phyloP scores from a whole-genome alignment of 2,888 invertebrate genomes.

The Perizoma affinitatum region DNA sequence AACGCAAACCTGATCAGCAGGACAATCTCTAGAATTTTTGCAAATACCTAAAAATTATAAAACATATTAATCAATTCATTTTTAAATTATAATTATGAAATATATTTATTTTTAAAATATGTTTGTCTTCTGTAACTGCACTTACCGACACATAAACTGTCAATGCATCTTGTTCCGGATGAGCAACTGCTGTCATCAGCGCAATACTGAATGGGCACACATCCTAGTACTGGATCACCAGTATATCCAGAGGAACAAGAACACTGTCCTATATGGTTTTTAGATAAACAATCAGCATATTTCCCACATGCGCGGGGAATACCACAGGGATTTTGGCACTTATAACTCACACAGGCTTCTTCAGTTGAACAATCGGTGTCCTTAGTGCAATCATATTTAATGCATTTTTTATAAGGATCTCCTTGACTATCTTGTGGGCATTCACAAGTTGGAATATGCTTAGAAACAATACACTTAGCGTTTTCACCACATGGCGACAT shows the following conservation, averaged over 20 bases:
- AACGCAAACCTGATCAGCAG: constrained; percentile 93
- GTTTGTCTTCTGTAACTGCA: constrained; percentile 32
- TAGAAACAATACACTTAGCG: constrained; percentile 88
- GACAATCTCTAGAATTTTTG: constrained; percentile 92
- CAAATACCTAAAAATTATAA: constrained; percentile 86
- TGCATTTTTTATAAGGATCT: constrained; percentile 89
- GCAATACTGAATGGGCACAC: constrained; percentile 93
- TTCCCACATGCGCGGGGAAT: constrained; percentile 92
- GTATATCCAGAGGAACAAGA: constrained; percentile 93
- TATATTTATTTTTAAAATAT: background rate
- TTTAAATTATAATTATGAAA: background rate
- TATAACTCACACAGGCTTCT: constrained; percentile 90
- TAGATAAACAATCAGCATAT: constrained; percentile 89
- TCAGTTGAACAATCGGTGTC: constrained; percentile 89
- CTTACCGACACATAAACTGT: constrained; percentile 91
- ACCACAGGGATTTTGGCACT: constrained; percentile 92
- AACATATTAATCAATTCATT: background rate
- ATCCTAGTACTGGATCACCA: constrained; percentile 94
- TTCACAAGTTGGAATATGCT: constrained; percentile 89
- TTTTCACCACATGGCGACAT: constrained; percentile 88
- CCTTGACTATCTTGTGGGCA: constrained; percentile 91
- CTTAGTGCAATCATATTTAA: constrained; percentile 89
- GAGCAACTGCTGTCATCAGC: constrained; percentile 92
- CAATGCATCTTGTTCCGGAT: constrained; percentile 92
- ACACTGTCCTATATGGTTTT: constrained; percentile 92